Percentiles rank a stretch among this genome's conserved stretches.
Conservation (phyloP, 2,888 invertebrate genomes). For the Sphaerophoria taeniata region DNA sequence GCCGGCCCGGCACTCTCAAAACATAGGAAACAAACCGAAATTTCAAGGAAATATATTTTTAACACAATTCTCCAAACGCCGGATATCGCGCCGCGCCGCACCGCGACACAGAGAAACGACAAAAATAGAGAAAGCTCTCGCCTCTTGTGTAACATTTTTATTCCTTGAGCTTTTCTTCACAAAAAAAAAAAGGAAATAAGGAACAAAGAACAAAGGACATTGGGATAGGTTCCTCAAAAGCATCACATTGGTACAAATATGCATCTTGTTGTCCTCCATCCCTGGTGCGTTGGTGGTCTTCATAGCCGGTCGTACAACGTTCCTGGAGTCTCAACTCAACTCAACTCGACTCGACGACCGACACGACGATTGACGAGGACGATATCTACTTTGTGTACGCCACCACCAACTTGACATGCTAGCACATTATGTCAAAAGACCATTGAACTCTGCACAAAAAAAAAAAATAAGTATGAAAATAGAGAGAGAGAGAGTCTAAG, state of each 20-base stretch:
- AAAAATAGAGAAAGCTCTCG: constrained; percentile 37
- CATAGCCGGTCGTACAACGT: neutral
- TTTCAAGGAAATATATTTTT: constrained; percentile 15
- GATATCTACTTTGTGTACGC: constrained; percentile 7
- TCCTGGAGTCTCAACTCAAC: constrained; percentile 8
- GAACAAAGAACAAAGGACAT: constrained; percentile 32
- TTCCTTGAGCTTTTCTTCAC: constrained; percentile 46
- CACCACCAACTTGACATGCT: constrained; percentile 78
- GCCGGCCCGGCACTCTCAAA: neutral
- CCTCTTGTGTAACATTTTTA: constrained; percentile 60
- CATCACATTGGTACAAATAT: constrained; percentile 12
- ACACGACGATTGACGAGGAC: constrained; percentile 1
- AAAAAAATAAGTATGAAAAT: neutral
- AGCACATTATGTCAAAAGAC: constrained; percentile 81
- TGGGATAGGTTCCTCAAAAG: constrained; percentile 70
- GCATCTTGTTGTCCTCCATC: constrained; percentile 2
- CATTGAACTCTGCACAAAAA: constrained; percentile 79
- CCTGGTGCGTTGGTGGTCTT: neutral
- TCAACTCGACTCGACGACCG: constrained; percentile 8
- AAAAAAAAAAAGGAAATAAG: no score
- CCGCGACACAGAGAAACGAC: constrained; percentile 2
- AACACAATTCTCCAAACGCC: constrained; percentile 19
- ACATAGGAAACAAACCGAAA: neutral
- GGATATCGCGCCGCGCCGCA: neutral
- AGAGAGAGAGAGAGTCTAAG: neutral